Evolutionary conservation across 2,888 invertebrate genomes (phyloP), one percentile per base, ranked within the genome.

Genomic region (Ennomos fuscantarius): DNA sequence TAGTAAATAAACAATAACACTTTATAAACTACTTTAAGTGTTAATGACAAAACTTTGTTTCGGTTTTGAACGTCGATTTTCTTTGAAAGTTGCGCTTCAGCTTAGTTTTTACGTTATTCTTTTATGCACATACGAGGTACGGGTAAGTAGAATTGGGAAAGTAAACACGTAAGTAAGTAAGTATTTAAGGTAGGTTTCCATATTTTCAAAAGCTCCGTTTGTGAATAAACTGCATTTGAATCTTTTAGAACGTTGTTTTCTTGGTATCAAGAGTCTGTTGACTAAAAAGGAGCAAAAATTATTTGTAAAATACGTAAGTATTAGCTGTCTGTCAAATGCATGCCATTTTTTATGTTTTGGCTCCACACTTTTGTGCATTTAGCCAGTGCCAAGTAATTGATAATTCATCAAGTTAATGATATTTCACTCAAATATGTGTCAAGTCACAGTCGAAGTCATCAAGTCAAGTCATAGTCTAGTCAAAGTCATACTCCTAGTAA

Each of bases 1-100:
- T 65, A 56, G 51, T 67, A 61, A 66, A 60, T 56, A 65, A 72
- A 70, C 66, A 65, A 68, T 69, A 62, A 70, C 62, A 59, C 39
- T 69, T 65, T 66, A 55, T 63, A 54, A 61, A 67, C 55, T 57
- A 55, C 54, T 61, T 61, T 53, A 55, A 44, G 52, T 59, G 58
- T 41, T 58, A 64, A 64, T 55, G 55, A 56, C 44, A 36, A 10
- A 50, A 46, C 50, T 45, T 49, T 15, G 48, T 37, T 51, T 55
- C 36, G 36, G 41, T 47, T 46, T 24, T 24, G 24, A 24, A 45
- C 24, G 41, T 37, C 42, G 42, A 40, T 45, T 52, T 48, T 49
- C 55, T 51, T 49, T 6, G 11, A 40, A 51, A 48, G 12, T 40
- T 41, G 24, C 6, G 24, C 24, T 42, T 55, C 36, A 6, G 24